Evolutionary conservation across 2,888 invertebrate genomes (phyloP).

Genomic region (Protophormia terraenovae): DNA sequence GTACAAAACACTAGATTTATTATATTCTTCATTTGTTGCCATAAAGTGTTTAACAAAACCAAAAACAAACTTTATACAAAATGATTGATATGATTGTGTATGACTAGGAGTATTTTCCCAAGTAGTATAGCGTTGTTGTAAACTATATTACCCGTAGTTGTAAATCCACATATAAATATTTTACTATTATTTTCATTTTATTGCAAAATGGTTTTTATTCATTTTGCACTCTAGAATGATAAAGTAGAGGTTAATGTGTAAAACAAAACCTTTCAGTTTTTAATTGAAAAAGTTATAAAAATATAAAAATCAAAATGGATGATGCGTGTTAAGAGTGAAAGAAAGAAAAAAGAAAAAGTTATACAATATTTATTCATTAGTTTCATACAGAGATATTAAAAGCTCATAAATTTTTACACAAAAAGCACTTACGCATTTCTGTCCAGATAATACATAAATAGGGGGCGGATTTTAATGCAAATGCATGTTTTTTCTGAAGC

Average conservation of each 20-base stretch:
- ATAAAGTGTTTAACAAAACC: background rate
- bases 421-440: background rate
- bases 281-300: conserved; percentile 29
- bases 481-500: background rate
- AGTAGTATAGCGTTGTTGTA: background rate
- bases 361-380: conserved; percentile 12
- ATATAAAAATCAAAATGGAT: background rate
- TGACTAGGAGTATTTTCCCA: background rate
- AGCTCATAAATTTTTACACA: background rate
- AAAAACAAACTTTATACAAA: background rate
- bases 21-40: background rate
- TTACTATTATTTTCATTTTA: conserved; percentile 2
- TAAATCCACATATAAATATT: background rate
- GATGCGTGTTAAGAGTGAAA: background rate
- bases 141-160: background rate
- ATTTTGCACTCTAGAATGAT: background rate
- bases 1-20: background rate
- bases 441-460: background rate
- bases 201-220: background rate
- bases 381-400: background rate
- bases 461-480: background rate
- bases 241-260: conserved; percentile 13
- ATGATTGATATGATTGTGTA: conserved; percentile 16
- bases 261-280: conserved; percentile 23
- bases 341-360: background rate